Percentiles rank a stretch among this genome's conserved stretches.
These are phyloP conservation scores for Polymixis lichenea DNA, from an alignment of 2,888 invertebrate species.

Conservation along the genomic window DNA sequence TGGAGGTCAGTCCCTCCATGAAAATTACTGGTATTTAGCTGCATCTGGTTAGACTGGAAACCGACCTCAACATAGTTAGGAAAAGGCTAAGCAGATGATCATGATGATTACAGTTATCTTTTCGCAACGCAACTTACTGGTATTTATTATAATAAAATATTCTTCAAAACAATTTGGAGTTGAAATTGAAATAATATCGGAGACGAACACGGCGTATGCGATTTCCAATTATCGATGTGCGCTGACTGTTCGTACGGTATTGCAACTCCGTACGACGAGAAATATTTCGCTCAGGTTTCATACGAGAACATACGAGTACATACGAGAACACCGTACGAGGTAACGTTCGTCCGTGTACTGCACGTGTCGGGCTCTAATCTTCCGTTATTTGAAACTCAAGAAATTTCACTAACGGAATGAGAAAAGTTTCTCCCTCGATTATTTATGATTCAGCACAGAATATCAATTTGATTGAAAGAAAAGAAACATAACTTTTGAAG, in stretches of 20 bases:
- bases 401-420: slow-evolving; percentile 67
- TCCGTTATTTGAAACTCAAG: slow-evolving; percentile 72
- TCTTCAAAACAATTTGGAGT: slow-evolving; percentile 59
- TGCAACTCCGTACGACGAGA: slow-evolving; percentile 74
- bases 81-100: no score
- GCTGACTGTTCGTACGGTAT: slow-evolving; percentile 73
- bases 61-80: no score
- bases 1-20: no score
- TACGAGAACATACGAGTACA: slow-evolving; percentile 53
- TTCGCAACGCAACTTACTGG: background rate
- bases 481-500: slow-evolving; percentile 63
- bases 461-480: slow-evolving; percentile 67
- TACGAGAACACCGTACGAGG: slow-evolving; percentile 63
- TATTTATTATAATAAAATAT: slow-evolving; percentile 43
- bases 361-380: slow-evolving; percentile 73
- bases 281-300: slow-evolving; percentile 75
- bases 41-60: no score
- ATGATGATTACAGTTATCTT: background rate
- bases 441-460: slow-evolving; percentile 57
- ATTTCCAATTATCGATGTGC: slow-evolving; percentile 83
- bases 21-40: no score
- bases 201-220: slow-evolving; percentile 73
- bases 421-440: slow-evolving; percentile 66
- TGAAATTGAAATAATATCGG: slow-evolving; percentile 75
- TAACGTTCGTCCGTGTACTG: slow-evolving; percentile 63